Conservation (phyloP, 1,140 invertebrate species). For the Oedothorax gibbosus region DNA sequence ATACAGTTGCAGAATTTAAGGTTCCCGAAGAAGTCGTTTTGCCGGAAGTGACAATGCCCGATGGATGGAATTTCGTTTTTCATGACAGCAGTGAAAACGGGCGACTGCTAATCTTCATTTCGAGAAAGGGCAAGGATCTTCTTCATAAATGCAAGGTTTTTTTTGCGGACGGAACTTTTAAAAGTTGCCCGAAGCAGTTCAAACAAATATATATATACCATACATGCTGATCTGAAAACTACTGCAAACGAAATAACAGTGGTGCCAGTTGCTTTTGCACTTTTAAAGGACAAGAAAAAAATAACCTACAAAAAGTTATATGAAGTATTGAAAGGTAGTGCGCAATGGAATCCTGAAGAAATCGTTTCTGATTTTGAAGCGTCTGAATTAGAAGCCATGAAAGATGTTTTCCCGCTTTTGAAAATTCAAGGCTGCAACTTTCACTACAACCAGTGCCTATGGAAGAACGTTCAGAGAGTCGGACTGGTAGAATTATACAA, state of each 20-base stretch:
- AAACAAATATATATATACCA: neutral
- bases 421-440: neutral
- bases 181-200: conserved; percentile 1
- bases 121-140: no score
- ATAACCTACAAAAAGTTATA: neutral
- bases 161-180: neutral
- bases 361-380: neutral
- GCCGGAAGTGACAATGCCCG: no score
- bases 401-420: neutral
- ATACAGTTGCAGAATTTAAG: no score
- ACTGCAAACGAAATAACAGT: neutral
- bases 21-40: no score
- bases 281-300: neutral
- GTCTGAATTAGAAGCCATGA: neutral
- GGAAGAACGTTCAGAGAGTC: neutral
- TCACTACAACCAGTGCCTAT: neutral
- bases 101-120: no score
- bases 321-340: neutral
- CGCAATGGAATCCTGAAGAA: neutral
- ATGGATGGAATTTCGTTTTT: no score
- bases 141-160: no score
- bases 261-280: neutral
- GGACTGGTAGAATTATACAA: neutral
- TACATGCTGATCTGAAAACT: neutral
- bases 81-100: no score